Evolutionary conservation across 2,797 vertebrate genomes (phyloP).

Genomic region (Podargus strigoides): DNA sequence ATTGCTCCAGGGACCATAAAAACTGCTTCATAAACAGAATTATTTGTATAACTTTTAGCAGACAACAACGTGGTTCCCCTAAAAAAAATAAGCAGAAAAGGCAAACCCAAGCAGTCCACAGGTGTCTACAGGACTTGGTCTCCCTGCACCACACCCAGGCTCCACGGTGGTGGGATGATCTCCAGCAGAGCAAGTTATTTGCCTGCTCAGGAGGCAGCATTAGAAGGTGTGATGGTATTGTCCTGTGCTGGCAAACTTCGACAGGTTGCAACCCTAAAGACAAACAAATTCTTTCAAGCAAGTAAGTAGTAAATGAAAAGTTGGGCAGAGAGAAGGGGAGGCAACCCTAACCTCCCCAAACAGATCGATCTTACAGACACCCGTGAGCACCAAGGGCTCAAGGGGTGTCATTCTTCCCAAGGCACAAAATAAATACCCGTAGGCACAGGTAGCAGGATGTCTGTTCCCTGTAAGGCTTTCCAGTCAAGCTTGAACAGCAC

Average conservation of each 20-base stretch:
- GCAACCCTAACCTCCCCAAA: constrained; percentile 13
- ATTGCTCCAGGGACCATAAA: not conserved
- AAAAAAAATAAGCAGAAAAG: not conserved
- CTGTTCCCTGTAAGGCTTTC: not conserved
- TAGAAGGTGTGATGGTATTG: constrained; percentile 35
- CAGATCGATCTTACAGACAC: not conserved
- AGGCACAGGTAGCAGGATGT: constrained; percentile 55
- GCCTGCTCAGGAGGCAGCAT: not conserved
- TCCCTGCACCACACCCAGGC: not conserved
- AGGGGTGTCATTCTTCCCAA: not conserved
- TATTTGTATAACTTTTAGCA: not conserved
- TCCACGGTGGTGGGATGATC: not conserved
- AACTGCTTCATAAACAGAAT: not conserved
- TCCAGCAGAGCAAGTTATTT: not conserved
- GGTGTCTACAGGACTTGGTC: not conserved
- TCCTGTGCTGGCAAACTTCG: constrained; percentile 37
- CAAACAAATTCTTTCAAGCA: constrained; percentile 73
- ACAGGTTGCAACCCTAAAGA: constrained; percentile 78
- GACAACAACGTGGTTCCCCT: accelerated
- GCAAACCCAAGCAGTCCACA: not conserved
- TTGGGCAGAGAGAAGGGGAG: not conserved
- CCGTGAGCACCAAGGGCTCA: not conserved
- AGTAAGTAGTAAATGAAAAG: constrained; percentile 57
- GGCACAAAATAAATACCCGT: constrained; percentile 52
- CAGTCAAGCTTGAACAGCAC: not conserved